These are phyloP conservation scores for Brassicogethes aeneus DNA, from an alignment of 2,888 invertebrate species.

Conservation along the genomic window DNA sequence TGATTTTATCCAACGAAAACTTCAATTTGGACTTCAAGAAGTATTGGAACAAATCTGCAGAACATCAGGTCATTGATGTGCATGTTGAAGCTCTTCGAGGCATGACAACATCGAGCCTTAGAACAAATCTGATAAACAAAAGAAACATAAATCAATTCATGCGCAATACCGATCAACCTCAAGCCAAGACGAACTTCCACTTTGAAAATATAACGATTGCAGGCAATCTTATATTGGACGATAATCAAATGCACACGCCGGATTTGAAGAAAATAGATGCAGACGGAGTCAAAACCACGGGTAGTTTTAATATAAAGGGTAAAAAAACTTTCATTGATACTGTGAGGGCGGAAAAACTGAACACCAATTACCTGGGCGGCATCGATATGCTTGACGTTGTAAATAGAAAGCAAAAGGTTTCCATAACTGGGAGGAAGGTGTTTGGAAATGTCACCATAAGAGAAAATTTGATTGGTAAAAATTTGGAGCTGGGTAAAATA, in stretches of 20 bases:
- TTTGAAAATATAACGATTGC: conserved; percentile 31
- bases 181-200: conserved; percentile 21
- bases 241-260: conserved; percentile 23
- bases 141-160: conserved; percentile 26
- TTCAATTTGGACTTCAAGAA: conserved; percentile 20
- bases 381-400: conserved; percentile 12
- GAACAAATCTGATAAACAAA: conserved; percentile 27
- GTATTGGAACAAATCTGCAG: conserved; percentile 35
- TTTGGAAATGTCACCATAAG: conserved; percentile 22
- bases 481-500: conserved; percentile 14
- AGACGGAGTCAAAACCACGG: conserved; percentile 28
- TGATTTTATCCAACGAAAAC: conserved; percentile 23
- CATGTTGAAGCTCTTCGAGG: conserved; percentile 27
- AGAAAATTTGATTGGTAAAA: conserved; percentile 17
- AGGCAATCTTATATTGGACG: conserved; percentile 28
- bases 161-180: conserved; percentile 24
- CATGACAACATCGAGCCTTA: conserved; percentile 28
- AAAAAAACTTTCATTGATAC: conserved; percentile 23
- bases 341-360: conserved; percentile 22
- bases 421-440: conserved; percentile 13
- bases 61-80: conserved; percentile 25
- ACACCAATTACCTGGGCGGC: conserved; percentile 15
- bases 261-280: conserved; percentile 26
- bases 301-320: conserved; percentile 28
- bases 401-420: conserved; percentile 10